A percentile compares a stretch with the other conserved stretches of the same genome.
phyloP scores from a whole-genome alignment of 2,797 vertebrate genomes.

The Cercopithecus petaurista region DNA sequence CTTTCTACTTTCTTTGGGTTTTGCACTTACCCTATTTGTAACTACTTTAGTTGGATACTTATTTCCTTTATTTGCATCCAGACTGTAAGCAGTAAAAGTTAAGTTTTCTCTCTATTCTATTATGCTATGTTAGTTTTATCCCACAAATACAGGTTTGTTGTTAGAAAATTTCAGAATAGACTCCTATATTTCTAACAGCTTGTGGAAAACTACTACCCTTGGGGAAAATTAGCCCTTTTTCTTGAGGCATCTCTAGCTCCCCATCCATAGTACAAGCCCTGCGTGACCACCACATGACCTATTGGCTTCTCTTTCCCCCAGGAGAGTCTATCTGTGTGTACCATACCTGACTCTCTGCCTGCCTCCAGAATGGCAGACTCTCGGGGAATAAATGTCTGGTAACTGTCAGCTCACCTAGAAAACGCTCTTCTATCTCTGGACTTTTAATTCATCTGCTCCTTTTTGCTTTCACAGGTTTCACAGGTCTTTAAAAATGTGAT shows the following conservation, averaged over 20 bases:
- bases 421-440: background rate
- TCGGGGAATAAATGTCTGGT: background rate
- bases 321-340: background rate
- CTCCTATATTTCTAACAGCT: background rate
- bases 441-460: background rate
- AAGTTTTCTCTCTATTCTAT: background rate
- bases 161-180: background rate
- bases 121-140: background rate
- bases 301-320: background rate
- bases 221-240: background rate
- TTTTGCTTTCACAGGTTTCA: background rate
- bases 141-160: background rate
- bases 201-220: background rate
- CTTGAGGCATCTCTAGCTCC: background rate
- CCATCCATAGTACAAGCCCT: background rate
- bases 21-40: background rate
- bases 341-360: background rate
- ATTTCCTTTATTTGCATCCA: background rate
- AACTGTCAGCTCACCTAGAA: background rate
- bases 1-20: background rate
- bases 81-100: background rate
- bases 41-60: background rate
- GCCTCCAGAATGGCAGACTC: too few species aligned
- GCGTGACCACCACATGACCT: too few species aligned
- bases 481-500: constrained; percentile 7